Base-by-base conservation (phyloP, 2,113 vertebrate species). In the Clarias magur region DNA sequence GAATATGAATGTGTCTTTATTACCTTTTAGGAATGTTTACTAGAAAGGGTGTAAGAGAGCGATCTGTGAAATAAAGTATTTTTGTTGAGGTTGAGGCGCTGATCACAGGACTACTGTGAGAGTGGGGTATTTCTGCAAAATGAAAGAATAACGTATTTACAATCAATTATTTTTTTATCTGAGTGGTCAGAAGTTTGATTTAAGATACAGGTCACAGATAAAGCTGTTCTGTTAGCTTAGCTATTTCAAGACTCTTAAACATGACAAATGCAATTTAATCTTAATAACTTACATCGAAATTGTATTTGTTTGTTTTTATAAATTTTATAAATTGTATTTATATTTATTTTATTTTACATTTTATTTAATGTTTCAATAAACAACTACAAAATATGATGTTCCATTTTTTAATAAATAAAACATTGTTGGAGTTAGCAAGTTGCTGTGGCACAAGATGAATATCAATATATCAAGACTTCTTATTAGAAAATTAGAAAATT, bases 11-110 rank as follows among this genome's bases (percentile, higher is more conserved):
- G 21, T 70, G 10, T n/a, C n/a, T 48, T 59, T 34, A 25, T 72
- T 92, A 97, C 98, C 97, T 98, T 96, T 99, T 99, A 90, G 98
- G 97, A 94, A 99, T 99, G 93, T 95, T 99, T 91, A 99, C 96
- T 94, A 99, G 96, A 93, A 99, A 99, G 59, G 98, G 98, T 7
- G 98, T 99, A 88, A 99, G 97, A 57, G 98, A 99, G 88, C 97
- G 97, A 91, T 99, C 97, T 1, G 97, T 99, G 94, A 99, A 99
- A 93, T 99, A 99, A 48, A 99, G 96, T 94, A 98, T 97, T 97
- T 99, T 99, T 86, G 98, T 99, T 91, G 95, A 96, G 91, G 96
- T 89, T 90, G 94, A 92, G 23, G 94, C 92, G 92, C 96, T 96
- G 93, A 98, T 93, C 42, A 96, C 86, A 0, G 98, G 97, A 13